A percentile compares a stretch with the other conserved stretches of the same genome.
phyloP scores from a whole-genome alignment of 1,140 invertebrate genomes.

The Drosophila dunni region DNA sequence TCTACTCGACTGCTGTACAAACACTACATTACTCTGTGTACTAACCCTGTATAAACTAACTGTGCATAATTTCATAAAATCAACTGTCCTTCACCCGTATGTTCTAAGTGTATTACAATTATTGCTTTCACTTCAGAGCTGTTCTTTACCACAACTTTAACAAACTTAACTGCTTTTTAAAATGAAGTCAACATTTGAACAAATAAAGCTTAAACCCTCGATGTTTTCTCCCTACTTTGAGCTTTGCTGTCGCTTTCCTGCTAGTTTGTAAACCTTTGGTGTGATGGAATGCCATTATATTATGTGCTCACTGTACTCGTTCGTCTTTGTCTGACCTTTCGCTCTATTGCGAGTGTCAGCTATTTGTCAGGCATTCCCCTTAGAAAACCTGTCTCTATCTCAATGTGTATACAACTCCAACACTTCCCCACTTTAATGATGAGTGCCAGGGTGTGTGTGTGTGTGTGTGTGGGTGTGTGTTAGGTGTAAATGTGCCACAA shows the following conservation, averaged over 20 bases:
- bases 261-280: conserved; percentile 1
- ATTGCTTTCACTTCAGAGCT: no score
- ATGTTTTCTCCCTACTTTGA: no score
- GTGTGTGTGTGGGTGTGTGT: conserved; percentile 15
- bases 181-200: no score
- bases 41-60: no score
- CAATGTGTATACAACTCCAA: neutral
- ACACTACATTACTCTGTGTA: no score
- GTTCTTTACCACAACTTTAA: no score
- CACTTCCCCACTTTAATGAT: neutral
- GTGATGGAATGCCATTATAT: neutral
- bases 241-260: neutral
- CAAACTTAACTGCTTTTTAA: no score
- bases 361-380: conserved; percentile 41
- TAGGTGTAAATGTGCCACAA: conserved; percentile 54
- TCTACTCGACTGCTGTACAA: no score
- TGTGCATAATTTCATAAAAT: no score
- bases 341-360: conserved; percentile 12
- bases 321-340: neutral
- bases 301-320: neutral
- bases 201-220: no score
- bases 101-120: no score
- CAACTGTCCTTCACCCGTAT: no score
- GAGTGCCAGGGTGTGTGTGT: neutral
- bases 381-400: conserved; percentile 1